Base-by-base conservation (phyloP, 2,888 invertebrate genomes). In the Phorcus lineatus region DNA sequence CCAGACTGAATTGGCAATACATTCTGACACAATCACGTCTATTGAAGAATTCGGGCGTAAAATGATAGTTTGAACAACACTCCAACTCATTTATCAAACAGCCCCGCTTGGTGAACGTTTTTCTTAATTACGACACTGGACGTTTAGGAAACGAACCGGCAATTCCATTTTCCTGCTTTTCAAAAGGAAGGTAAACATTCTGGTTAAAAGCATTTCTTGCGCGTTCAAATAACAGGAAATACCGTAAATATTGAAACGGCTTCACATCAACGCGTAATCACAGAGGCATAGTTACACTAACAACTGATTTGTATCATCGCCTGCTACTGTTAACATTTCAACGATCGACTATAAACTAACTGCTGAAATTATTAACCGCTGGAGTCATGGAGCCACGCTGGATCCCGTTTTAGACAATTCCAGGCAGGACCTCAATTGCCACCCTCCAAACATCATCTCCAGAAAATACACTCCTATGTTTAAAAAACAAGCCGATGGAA, bases 141-240 rank as follows among this genome's bases (percentile, higher is more conserved):
- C 67, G 31, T 53, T 74, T 80, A 78, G 82, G 80, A 82, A 82
- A 78, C 82, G 78, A 82, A 78, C 78, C 75, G 75, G 80, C 78
- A 78, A 80, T 82, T 82, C 78, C 75, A 78, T 80, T 82, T 82
- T 82, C 82, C 82, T 82, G 82, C 78, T 31, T 47, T 67, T 78
- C 82, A 82, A 82, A 80, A 78, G 53, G 40, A 28, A 40, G 19
- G 80, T 74, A 82, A 82, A 82, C 80, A 82, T 62, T 67, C 66
- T 31, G 53, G 78, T 80, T 80, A 82, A 82, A 82, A 80, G 80
- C 80, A 76, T 76, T 78, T 70, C 80, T 74, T 78, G 78, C 80
- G 78, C 74, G 75, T 70, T 66, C 22, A 57, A 75, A 80, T 19
- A 66, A 11, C 80, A 80, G 80, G 80, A 82, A 82, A 80, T 80